These are phyloP conservation scores for Eubucco bourcierii DNA, from an alignment of 2,113 vertebrate species.

Conservation along the genomic window DNA sequence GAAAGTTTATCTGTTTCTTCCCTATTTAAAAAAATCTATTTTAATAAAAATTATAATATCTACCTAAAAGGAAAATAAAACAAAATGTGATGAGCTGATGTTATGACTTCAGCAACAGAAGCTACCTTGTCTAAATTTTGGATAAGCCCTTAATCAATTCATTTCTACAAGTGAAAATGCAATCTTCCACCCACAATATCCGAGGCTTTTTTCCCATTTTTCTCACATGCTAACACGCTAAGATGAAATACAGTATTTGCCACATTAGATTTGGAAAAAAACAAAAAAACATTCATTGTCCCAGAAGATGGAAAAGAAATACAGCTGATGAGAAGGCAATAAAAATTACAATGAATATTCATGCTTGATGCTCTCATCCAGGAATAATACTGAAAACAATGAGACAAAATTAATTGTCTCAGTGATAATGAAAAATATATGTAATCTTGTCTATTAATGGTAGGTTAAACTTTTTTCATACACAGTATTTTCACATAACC, in stretches of 20 bases:
- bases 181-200: not conserved
- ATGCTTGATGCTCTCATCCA: not conserved
- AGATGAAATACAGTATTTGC: not conserved
- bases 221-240: not conserved
- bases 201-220: not conserved
- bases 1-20: not conserved
- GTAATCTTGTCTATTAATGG: not conserved
- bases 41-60: not conserved
- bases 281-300: not conserved
- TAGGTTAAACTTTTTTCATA: not conserved
- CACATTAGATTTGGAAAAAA: not conserved
- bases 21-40: not conserved
- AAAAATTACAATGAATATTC: not conserved
- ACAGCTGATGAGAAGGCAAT: not conserved
- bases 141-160: not conserved
- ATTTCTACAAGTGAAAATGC: not conserved
- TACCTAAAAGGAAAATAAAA: not conserved
- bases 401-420: not conserved
- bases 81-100: not conserved
- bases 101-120: not conserved
- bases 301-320: conserved; percentile 9
- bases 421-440: not conserved
- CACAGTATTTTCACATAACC: not conserved
- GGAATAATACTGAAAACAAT: not conserved
- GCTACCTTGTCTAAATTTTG: not conserved